Evolutionary conservation across 2,888 invertebrate species (phyloP).

Genomic region (Ganaspis brasiliensis): DNA sequence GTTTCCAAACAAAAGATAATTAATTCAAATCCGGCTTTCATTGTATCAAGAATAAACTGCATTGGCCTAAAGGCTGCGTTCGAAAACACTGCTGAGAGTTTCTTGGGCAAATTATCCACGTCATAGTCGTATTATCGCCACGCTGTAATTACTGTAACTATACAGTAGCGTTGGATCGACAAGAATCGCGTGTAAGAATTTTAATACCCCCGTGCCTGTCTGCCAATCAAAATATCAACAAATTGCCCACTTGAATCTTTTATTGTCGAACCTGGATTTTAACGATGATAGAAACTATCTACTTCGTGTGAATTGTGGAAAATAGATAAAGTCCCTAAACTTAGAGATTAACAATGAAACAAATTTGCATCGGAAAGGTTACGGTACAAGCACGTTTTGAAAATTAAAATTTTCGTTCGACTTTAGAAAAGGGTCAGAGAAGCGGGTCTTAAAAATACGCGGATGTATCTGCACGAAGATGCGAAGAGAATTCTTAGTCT

Average conservation of each 20-base stretch:
- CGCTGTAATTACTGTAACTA: conserved; percentile 30
- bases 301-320: too few species aligned
- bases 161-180: conserved; percentile 23
- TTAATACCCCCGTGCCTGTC: background rate
- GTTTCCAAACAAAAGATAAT: too few species aligned
- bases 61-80: background rate
- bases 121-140: conserved; percentile 7
- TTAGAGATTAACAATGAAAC: too few species aligned
- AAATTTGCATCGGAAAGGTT: too few species aligned
- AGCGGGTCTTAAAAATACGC: background rate
- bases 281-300: too few species aligned
- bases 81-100: conserved; percentile 8
- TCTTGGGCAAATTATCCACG: conserved; percentile 23
- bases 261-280: conserved; percentile 13
- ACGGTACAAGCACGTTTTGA: too few species aligned
- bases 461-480: background rate
- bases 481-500: background rate
- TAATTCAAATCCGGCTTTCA: too few species aligned
- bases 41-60: background rate
- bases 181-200: conserved; percentile 18
- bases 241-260: conserved; percentile 13
- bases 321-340: too few species aligned
- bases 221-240: conserved; percentile 41
- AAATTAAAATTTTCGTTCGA: too few species aligned
- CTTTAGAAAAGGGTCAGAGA: too few species aligned